Percentiles rank a stretch among this genome's conserved stretches.
Conservation (phyloP, 2,888 invertebrate species). For the Miltochrista miniata region DNA sequence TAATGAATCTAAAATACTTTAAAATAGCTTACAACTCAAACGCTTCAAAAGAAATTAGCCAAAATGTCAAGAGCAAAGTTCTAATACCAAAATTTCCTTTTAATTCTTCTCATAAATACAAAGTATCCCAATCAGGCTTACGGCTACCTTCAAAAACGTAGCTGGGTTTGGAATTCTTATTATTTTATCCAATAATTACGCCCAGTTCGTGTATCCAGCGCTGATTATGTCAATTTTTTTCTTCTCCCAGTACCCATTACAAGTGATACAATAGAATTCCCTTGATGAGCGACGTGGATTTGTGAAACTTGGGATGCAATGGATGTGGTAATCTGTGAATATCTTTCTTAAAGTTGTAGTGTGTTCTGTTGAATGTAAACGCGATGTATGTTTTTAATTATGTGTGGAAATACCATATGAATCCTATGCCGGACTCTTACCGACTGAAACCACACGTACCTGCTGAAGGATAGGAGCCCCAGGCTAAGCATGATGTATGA, state of each 20-base stretch:
- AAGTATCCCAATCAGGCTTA: conserved; percentile 16
- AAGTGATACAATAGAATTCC: conserved; percentile 67
- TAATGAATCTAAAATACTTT: no score
- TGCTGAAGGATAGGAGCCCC: no score
- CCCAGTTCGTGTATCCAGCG: conserved; percentile 37
- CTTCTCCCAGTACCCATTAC: conserved; percentile 56
- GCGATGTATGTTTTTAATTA: no score
- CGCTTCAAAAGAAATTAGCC: neutral
- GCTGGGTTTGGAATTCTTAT: conserved; percentile 26
- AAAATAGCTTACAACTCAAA: no score
- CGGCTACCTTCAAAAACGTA: conserved; percentile 12
- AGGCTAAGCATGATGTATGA: no score
- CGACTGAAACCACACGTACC: no score
- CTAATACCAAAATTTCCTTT: conserved; percentile 1
- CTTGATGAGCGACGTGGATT: conserved; percentile 61
- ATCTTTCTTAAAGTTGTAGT: no score
- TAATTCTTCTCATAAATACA: conserved; percentile 10
- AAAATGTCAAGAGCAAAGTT: conserved; percentile 6
- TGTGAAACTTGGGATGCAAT: conserved; percentile 13
- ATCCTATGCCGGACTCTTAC: no score
- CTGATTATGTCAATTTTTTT: conserved; percentile 60
- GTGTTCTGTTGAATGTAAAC: no score
- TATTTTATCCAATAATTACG: conserved; percentile 43
- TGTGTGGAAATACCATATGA: no score
- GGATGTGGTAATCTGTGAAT: conserved; percentile 48